Evolutionary conservation across 2,797 vertebrate species (phyloP).

Genomic region (Microctenopoma lineatum): DNA sequence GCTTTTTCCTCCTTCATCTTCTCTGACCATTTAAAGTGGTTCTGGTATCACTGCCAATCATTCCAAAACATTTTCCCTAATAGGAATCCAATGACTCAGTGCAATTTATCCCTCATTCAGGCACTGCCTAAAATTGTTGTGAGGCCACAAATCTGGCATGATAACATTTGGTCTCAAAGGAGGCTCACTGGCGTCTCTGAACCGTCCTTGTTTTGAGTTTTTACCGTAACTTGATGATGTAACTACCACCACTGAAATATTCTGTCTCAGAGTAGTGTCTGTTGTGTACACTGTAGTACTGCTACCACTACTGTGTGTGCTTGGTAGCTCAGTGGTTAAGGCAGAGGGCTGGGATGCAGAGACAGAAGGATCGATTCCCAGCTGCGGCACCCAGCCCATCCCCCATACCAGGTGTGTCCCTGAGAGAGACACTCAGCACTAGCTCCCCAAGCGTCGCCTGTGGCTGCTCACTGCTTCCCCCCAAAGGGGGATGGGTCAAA

Average conservation of each 20-base stretch:
- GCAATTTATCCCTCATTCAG: constrained; percentile 68
- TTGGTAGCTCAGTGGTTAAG: neutral
- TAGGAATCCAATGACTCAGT: constrained; percentile 71
- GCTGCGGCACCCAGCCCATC: too few species aligned
- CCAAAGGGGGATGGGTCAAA: too few species aligned
- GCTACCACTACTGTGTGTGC: neutral
- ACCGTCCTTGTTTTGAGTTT: constrained; percentile 26
- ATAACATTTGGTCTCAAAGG: constrained; percentile 46
- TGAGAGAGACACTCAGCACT: too few species aligned
- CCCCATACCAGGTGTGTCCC: too few species aligned
- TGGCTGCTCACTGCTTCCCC: too few species aligned
- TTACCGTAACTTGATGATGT: constrained; percentile 38
- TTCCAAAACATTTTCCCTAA: constrained; percentile 70
- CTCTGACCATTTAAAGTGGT: constrained; percentile 68
- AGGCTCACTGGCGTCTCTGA: constrained; percentile 41
- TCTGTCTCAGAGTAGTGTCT: neutral
- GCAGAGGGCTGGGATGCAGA: too few species aligned
- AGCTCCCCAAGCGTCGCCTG: too few species aligned
- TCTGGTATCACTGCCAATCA: constrained; percentile 69
- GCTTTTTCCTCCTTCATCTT: constrained; percentile 65
- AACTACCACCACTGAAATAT: constrained; percentile 23
- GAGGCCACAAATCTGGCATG: constrained; percentile 58
- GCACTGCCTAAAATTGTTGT: constrained; percentile 53
- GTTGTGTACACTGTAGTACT: neutral
- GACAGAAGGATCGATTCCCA: too few species aligned